Base-by-base conservation (phyloP, 1,140 invertebrate genomes). In the Bombus superbus region DNA sequence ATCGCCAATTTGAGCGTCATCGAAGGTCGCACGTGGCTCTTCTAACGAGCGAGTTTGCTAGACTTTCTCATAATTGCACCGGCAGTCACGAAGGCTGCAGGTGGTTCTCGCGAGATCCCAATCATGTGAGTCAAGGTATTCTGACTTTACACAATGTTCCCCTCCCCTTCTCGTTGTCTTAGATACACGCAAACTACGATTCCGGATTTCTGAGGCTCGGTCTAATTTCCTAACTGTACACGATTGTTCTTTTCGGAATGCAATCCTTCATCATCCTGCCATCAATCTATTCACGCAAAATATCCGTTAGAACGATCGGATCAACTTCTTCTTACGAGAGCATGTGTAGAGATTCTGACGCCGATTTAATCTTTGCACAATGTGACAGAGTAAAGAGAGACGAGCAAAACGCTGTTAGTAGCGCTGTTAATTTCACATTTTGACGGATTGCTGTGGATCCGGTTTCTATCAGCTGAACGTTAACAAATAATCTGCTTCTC, bases 1-100 rank as follows among this genome's bases (percentile, higher is more conserved):
- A 74, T 75, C 84, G 44, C 25, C 72, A 71, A 82, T 75, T 82
- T 82, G 28, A 76, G 64, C 62, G 38, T 40, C 18, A 53, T 57
- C 74, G 73, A 77, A 85, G 53, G 84, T 79, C 74, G 78, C 87
- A 75, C 83, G 83, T 86, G 74, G 64, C 62, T 77, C 18, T 38
- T 79, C 62, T 81, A 85, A 85, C 77, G n/a, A 88, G 42, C 68
- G n/a, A 75, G 57, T 84, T 84, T 53, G 86, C 76, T 79, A 85
- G 88, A 81, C 78, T 89, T 75, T 88, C 68, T 85, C 78, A 81
- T 88, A 86, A 89, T 88, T 85, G 75, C 74, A 64, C 68, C 42
- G 62, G 73, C 71, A 81, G 77, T 62, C 77, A 86, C 78, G 86
- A 89, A 89, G 88, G 83, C 44, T 59, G 73, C 68, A 81, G 83